A percentile compares a stretch with the other conserved stretches of the same genome.
Conservation (phyloP, 2,797 vertebrate genomes). For the Pangasius mekongensis region DNA sequence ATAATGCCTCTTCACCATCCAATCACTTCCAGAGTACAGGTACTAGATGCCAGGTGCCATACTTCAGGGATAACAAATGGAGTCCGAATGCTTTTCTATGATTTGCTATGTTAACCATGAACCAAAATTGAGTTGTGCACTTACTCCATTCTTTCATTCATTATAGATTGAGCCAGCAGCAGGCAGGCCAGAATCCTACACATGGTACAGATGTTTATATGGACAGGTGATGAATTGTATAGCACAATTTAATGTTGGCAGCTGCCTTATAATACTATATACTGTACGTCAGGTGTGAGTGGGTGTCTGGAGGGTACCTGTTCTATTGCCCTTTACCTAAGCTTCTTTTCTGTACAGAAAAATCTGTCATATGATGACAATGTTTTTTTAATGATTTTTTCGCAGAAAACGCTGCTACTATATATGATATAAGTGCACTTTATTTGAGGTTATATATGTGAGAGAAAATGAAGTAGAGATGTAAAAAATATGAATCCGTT, state of each 20-base stretch:
- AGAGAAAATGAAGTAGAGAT: background rate
- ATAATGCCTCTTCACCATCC: background rate
- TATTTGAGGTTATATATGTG: background rate
- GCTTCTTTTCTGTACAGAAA: background rate
- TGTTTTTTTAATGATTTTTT: too few species aligned
- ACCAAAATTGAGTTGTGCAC: background rate
- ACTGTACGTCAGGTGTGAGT: background rate
- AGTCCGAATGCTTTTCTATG: background rate
- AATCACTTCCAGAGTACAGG: background rate
- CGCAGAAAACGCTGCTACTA: background rate
- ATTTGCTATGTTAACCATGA: background rate
- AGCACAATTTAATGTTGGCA: conserved; percentile 46
- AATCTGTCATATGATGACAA: background rate
- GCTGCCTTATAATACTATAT: conserved; percentile 4
- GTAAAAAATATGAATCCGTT: background rate
- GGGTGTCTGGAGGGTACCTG: background rate
- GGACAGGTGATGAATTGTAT: conserved; percentile 36
- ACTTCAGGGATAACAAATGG: background rate
- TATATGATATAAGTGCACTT: background rate
- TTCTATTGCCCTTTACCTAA: background rate
- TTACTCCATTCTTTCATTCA: background rate
- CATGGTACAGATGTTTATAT: background rate
- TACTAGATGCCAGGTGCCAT: background rate
- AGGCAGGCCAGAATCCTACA: background rate
- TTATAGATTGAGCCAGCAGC: background rate